phyloP scores from a whole-genome alignment of 2,113 vertebrate species.

The Grantiella picta region DNA sequence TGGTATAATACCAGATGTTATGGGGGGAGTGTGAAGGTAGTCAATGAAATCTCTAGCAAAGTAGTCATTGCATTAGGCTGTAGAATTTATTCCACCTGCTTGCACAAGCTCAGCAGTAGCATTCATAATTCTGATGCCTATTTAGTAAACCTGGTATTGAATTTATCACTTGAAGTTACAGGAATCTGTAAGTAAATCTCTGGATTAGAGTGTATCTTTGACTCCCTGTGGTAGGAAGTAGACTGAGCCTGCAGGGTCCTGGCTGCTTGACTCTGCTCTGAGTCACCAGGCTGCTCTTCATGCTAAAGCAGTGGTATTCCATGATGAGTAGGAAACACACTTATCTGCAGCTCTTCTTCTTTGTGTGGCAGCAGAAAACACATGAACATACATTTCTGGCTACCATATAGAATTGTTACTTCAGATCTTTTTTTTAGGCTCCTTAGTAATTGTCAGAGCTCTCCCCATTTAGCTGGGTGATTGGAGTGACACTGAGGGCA shows the following conservation, averaged over 20 bases:
- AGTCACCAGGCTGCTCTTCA: not conserved
- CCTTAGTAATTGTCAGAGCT: not conserved
- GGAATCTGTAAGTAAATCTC: not conserved
- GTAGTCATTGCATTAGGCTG: not conserved
- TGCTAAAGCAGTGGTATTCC: not conserved
- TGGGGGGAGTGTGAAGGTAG: not conserved
- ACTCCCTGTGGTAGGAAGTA: not conserved
- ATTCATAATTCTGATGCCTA: not conserved
- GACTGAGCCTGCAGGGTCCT: not conserved
- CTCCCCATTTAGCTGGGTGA: not conserved
- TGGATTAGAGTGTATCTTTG: not conserved
- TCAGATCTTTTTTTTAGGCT: not conserved
- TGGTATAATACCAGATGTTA: not conserved
- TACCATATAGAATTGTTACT: not conserved
- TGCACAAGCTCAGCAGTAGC: not conserved
- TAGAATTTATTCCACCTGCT: not conserved
- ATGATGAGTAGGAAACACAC: fast-evolving
- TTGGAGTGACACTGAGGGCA: not conserved
- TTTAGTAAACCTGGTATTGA: not conserved
- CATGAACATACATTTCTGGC: not conserved
- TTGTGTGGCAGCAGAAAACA: not conserved
- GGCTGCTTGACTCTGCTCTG: not conserved
- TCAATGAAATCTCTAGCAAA: not conserved
- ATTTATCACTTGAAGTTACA: not conserved
- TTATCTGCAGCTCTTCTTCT: not conserved